phyloP scores from a whole-genome alignment of 64 coral and sea anemone genomes.

The Actinia tenebrosa region DNA sequence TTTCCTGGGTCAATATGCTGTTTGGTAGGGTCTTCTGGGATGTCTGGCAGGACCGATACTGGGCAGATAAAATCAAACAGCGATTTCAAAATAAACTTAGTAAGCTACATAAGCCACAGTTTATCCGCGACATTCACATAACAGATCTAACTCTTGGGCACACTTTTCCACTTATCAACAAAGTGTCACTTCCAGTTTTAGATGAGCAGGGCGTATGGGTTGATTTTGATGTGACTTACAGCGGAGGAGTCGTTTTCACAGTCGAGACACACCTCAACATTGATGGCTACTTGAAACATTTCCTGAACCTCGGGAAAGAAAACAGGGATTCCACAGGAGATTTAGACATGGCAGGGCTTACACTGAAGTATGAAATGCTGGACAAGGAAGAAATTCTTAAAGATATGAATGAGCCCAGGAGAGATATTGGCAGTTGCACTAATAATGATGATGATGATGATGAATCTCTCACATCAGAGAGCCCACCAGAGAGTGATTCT shows the following conservation, averaged over 20 bases:
- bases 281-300: conserved; percentile 81
- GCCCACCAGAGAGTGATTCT: conserved; percentile 80
- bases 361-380: conserved; percentile 68
- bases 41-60: conserved; percentile 93
- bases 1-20: conserved; percentile 92
- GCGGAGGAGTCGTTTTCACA: conserved; percentile 86
- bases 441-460: conserved; percentile 32
- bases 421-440: background rate
- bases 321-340: conserved; percentile 60
- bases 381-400: conserved; percentile 47
- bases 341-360: conserved; percentile 80
- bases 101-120: conserved; percentile 79
- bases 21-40: conserved; percentile 94
- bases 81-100: conserved; percentile 94
- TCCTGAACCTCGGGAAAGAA: conserved; percentile 77
- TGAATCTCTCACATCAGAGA: conserved; percentile 45
- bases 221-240: conserved; percentile 91
- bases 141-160: conserved; percentile 80
- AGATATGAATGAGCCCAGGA: background rate
- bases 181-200: conserved; percentile 54
- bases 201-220: conserved; percentile 93
- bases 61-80: conserved; percentile 89
- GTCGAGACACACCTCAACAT: conserved; percentile 87
- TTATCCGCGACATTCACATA: conserved; percentile 93
- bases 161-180: conserved; percentile 72